phyloP scores from a whole-genome alignment of 2,113 vertebrate genomes.

The Columbina picui region DNA sequence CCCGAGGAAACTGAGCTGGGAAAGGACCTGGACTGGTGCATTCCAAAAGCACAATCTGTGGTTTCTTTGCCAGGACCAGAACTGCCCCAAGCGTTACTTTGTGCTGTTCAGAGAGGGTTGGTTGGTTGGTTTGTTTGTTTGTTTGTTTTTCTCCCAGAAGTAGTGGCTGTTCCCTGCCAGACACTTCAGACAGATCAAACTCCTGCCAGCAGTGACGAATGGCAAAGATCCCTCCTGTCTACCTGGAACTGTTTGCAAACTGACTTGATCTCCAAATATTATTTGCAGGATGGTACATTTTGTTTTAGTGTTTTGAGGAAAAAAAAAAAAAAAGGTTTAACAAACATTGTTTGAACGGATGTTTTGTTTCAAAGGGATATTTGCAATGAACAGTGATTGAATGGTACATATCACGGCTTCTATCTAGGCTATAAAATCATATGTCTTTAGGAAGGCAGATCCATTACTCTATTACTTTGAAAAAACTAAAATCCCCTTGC shows the following conservation, averaged over 20 bases:
- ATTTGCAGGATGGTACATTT: neutral
- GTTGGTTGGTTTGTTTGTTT: too few relatives aligned
- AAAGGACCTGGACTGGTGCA: neutral
- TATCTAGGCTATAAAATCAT: too few relatives aligned
- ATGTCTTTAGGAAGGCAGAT: neutral
- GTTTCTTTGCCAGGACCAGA: neutral
- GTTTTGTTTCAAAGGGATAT: neutral
- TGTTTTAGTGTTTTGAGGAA: neutral
- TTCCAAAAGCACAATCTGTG: fast-evolving
- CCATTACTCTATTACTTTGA: neutral
- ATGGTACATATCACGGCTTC: neutral
- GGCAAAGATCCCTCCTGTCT: neutral
- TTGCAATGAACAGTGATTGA: neutral
- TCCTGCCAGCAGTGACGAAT: neutral
- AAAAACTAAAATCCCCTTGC: neutral
- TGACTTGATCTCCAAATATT: neutral
- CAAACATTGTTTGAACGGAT: neutral
- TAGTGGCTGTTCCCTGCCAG: neutral
- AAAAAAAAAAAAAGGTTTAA: neutral
- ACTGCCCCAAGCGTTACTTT: neutral
- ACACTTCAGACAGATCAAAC: neutral
- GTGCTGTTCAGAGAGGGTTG: neutral
- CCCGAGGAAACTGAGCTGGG: neutral
- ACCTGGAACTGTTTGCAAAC: neutral
- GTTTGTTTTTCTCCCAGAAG: too few relatives aligned